phyloP scores from a whole-genome alignment of 2,113 vertebrate genomes.

The Corythaixoides concolor region DNA sequence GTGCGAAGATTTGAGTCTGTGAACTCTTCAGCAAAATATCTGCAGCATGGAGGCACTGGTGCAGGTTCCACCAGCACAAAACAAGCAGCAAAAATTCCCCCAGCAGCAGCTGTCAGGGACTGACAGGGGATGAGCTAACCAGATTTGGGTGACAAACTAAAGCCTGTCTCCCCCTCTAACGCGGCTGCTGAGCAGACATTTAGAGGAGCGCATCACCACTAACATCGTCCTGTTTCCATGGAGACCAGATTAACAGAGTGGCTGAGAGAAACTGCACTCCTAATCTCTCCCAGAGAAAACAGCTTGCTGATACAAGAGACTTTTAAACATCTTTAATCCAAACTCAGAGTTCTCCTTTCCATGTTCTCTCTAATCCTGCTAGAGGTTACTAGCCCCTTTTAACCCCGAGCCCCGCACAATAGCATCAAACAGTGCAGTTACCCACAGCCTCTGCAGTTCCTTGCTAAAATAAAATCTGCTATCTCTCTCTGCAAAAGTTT shows the following conservation, averaged over 20 bases:
- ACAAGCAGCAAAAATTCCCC: background rate
- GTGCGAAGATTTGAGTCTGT: background rate
- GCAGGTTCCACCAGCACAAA: background rate
- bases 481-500: background rate
- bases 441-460: background rate
- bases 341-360: slow-evolving; percentile 26
- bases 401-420: background rate
- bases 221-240: slow-evolving; percentile 70
- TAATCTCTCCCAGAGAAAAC: slow-evolving; percentile 51
- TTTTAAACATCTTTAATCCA: slow-evolving; percentile 55
- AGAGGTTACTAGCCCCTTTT: background rate
- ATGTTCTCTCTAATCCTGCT: background rate
- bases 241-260: slow-evolving; percentile 65
- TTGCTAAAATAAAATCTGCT: background rate
- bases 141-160: slow-evolving; percentile 22
- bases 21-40: background rate
- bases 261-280: background rate
- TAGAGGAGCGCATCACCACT: slow-evolving; percentile 24
- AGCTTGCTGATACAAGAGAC: slow-evolving; percentile 11
- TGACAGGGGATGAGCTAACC: background rate
- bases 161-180: background rate
- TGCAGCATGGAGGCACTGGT: background rate
- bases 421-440: background rate
- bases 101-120: background rate
- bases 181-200: slow-evolving; percentile 34